A percentile compares a stretch with the other conserved stretches of the same genome.
phyloP scores from a whole-genome alignment of 2,888 invertebrate species.

The Diarsia rubi region DNA sequence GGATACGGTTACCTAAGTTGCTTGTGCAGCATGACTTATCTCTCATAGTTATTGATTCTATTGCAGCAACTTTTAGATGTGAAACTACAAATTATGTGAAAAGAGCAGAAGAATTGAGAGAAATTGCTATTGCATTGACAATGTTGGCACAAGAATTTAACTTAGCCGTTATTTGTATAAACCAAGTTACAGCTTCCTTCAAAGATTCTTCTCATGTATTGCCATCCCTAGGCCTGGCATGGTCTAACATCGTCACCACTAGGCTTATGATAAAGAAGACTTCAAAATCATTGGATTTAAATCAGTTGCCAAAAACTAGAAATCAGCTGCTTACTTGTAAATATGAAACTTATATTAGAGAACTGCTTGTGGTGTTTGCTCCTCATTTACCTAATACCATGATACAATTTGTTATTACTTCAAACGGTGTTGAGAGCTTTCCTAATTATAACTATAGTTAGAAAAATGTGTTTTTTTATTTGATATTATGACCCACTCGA shows the following conservation, averaged over 20 bases:
- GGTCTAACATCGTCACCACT: slow-evolving; percentile 87
- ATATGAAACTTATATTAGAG: slow-evolving; percentile 71
- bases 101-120: slow-evolving; percentile 86
- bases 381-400: slow-evolving; percentile 78
- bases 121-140: slow-evolving; percentile 79
- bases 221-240: slow-evolving; percentile 86
- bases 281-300: slow-evolving; percentile 34
- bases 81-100: slow-evolving; percentile 84
- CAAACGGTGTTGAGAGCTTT: slow-evolving; percentile 72
- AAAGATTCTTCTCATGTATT: slow-evolving; percentile 73
- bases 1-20: slow-evolving; percentile 81
- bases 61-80: slow-evolving; percentile 87
- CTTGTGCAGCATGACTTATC: slow-evolving; percentile 75
- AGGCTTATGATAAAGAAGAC: slow-evolving; percentile 70
- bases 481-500: too few species aligned
- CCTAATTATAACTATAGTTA: slow-evolving; percentile 12
- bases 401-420: slow-evolving; percentile 76
- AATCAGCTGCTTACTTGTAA: slow-evolving; percentile 10
- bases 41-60: slow-evolving; percentile 84
- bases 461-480: slow-evolving; percentile 1
- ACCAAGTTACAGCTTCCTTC: slow-evolving; percentile 85
- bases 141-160: slow-evolving; percentile 79
- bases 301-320: background rate
- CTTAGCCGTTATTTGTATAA: slow-evolving; percentile 83
- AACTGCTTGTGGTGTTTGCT: slow-evolving; percentile 78